phyloP scores from a whole-genome alignment of 2,888 invertebrate genomes.

The Steinernema carpocapsae region DNA sequence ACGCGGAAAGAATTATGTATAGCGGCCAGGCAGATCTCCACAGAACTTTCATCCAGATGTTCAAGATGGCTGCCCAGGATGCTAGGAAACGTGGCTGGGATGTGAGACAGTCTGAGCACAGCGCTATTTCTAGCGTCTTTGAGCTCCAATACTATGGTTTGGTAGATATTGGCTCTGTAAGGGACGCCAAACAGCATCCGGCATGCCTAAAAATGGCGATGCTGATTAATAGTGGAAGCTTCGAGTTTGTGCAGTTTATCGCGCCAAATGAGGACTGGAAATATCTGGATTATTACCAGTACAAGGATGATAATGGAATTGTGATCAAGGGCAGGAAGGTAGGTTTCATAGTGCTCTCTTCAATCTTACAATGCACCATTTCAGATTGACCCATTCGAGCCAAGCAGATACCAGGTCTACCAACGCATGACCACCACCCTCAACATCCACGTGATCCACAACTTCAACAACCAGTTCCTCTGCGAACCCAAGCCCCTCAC shows the following conservation, averaged over 20 bases:
- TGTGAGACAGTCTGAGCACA: background rate
- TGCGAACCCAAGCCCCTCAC: slow-evolving; percentile 2
- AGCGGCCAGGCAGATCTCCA: background rate
- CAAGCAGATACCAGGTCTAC: background rate
- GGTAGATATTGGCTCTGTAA: background rate
- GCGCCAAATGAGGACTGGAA: slow-evolving; percentile 8
- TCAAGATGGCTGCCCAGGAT: slow-evolving; percentile 9
- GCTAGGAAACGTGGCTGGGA: slow-evolving; percentile 3
- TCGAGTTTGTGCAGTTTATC: slow-evolving; percentile 6
- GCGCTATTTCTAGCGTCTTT: background rate
- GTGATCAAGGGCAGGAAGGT: background rate
- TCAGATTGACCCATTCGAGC: background rate
- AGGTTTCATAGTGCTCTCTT: background rate
- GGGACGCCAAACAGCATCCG: background rate
- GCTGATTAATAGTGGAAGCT: background rate
- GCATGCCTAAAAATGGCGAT: background rate
- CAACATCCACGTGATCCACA: background rate
- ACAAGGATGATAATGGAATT: background rate
- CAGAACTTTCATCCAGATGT: slow-evolving; percentile 16
- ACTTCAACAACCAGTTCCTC: background rate
- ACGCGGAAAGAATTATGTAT: background rate
- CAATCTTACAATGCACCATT: background rate
- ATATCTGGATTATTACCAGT: background rate
- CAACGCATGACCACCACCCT: background rate
- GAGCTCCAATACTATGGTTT: background rate